These are phyloP conservation scores for Drosophila multiciliata DNA, from an alignment of 2,888 invertebrate species.

Conservation along the genomic window DNA sequence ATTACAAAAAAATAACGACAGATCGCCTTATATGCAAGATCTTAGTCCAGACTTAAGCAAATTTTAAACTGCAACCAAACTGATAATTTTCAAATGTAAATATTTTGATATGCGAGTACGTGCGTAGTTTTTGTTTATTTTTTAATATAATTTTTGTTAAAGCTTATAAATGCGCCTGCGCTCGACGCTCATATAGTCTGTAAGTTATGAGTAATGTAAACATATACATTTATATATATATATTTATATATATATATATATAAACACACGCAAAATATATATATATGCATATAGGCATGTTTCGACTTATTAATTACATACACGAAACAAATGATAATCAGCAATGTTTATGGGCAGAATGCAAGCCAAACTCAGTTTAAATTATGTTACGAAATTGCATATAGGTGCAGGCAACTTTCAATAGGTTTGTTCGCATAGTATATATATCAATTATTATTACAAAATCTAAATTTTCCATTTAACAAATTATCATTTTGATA, in stretches of 20 bases:
- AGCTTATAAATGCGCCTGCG: conserved; percentile 65
- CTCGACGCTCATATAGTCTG: conserved; percentile 63
- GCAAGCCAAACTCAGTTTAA: conserved; percentile 79
- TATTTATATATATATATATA: conserved; percentile 46
- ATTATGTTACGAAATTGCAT: conserved; percentile 28
- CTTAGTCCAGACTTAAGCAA: conserved; percentile 17
- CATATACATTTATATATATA: conserved; percentile 42
- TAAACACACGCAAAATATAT: conserved; percentile 11
- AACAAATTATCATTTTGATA: conserved; percentile 43
- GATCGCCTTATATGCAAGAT: conserved; percentile 20
- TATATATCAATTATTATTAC: conserved; percentile 26
- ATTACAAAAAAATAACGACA: conserved; percentile 18
- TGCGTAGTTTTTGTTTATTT: conserved; percentile 65
- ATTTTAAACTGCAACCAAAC: conserved; percentile 34
- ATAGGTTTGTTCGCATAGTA: conserved; percentile 35
- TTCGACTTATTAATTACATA: conserved; percentile 37
- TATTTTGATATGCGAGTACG: conserved; percentile 62
- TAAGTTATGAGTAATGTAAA: conserved; percentile 58
- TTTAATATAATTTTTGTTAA: conserved; percentile 69
- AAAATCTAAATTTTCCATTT: conserved; percentile 42
- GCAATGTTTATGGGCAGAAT: conserved; percentile 65
- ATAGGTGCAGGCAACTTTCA: conserved; percentile 54
- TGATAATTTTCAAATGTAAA: conserved; percentile 71
- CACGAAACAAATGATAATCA: conserved; percentile 52
- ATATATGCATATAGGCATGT: conserved; percentile 24